Base-by-base conservation (phyloP, 1,140 invertebrate species). In the Elymnias hypermnestra region DNA sequence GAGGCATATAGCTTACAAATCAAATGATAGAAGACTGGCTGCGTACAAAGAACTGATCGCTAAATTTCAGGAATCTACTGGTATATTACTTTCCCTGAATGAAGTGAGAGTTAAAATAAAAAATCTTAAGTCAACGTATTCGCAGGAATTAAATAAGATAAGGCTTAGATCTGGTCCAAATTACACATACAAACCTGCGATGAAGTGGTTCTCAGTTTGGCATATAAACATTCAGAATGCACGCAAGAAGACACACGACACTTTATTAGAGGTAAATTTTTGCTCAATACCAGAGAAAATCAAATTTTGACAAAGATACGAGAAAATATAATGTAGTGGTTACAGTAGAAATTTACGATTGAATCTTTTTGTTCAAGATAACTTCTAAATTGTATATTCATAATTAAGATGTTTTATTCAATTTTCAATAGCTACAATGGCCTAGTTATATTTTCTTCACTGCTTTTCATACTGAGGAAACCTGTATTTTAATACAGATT, bases 31-130 rank as follows among this genome's bases (percentile, higher is more conserved):
- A 29, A 65, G 76, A 50, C 49, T 75, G 8, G 59, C 72, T 44
- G 71, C 83, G 1, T 81, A 73, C 26, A 68, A 52, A 23, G 45
- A 65, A n/a, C 71, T 87, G 5, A 67, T 72, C 7, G 15, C 63
- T 0, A 62, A 79, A 44, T 73, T 86, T 43, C 66, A 69, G 28
- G 39, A 63, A 12, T 28, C 41, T n/a, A 73, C 82, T 13, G 71
- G 69, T 8, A 75, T 78, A 33, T 48, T 57, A 21, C 53, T 82
- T 0, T 57, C 45, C 15, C 59, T 75, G 42, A 44, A 42, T 8
- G 75, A 86, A 48, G 42, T 87, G 4, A 83, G 65, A 55, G 65
- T 64, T 1, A 87, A 86, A 66, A 82, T 87, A 38, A 87, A 79
- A 49, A 85, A 70, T 41, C 61, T 87, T 1, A 59, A 78, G 40